Percentiles rank a stretch among this genome's conserved stretches.
These are phyloP conservation scores for Acheta domesticus DNA, from an alignment of 2,888 invertebrate species.

Conservation along the genomic window DNA sequence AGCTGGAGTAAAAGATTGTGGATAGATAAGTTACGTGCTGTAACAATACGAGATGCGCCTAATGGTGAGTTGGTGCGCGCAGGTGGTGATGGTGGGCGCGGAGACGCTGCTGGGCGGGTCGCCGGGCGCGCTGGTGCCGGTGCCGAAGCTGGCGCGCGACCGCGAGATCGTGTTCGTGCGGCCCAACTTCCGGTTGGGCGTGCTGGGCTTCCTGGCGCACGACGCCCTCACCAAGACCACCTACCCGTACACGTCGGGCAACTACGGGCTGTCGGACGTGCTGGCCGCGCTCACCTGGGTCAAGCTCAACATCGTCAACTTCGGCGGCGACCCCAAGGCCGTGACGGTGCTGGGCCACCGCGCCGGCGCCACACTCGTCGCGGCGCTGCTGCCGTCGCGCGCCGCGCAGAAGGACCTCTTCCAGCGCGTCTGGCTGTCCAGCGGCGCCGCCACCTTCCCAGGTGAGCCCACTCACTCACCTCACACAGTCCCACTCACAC, in stretches of 20 bases:
- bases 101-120: slow-evolving; percentile 75
- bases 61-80: too few species aligned
- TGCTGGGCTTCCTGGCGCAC: slow-evolving; percentile 76
- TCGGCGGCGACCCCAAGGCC: slow-evolving; percentile 44
- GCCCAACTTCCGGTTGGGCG: slow-evolving; percentile 78
- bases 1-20: too few species aligned
- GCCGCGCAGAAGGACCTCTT: slow-evolving; percentile 54
- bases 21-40: too few species aligned
- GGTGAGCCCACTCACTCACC: slow-evolving; percentile 53
- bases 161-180: slow-evolving; percentile 81
- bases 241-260: slow-evolving; percentile 75
- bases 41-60: too few species aligned
- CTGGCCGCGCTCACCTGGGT: slow-evolving; percentile 76
- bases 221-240: slow-evolving; percentile 65
- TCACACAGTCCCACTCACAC: too few species aligned
- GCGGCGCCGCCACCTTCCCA: slow-evolving; percentile 70
- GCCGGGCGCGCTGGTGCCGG: slow-evolving; percentile 67
- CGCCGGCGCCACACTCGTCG: slow-evolving; percentile 79
- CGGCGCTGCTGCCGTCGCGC: slow-evolving; percentile 62
- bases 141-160: slow-evolving; percentile 69
- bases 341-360: slow-evolving; percentile 82
- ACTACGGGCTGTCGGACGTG: slow-evolving; percentile 81
- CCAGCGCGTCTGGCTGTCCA: slow-evolving; percentile 74
- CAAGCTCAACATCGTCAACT: slow-evolving; percentile 65
- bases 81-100: slow-evolving; percentile 73